These are phyloP conservation scores for Strigamia transsilvanica DNA, from an alignment of 2,888 invertebrate genomes.

Conservation along the genomic window DNA sequence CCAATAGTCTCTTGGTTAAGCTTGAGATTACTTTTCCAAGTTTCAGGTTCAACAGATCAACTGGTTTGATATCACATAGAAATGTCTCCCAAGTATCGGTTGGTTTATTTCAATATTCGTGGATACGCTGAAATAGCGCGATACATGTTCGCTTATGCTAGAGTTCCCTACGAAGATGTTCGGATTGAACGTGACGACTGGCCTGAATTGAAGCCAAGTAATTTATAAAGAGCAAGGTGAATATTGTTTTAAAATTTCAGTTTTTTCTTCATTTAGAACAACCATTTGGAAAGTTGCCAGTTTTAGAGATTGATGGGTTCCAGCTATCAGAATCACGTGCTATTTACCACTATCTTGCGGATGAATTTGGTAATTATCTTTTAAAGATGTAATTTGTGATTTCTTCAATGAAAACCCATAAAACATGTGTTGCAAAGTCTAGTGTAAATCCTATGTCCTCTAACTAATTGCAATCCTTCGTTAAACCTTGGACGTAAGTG, in stretches of 20 bases:
- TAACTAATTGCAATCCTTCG: too few species aligned
- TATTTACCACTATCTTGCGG: too few species aligned
- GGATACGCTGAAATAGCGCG: constrained; percentile 70
- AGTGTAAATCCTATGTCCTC: too few species aligned
- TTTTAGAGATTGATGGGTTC: neutral
- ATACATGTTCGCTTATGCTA: constrained; percentile 70
- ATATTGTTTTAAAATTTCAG: neutral
- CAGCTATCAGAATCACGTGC: neutral
- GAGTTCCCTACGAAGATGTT: constrained; percentile 69
- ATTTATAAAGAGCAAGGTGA: neutral
- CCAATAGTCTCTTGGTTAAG: too few species aligned
- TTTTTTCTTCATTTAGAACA: too few species aligned
- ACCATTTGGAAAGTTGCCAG: neutral
- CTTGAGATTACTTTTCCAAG: too few species aligned
- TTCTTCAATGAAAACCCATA: too few species aligned
- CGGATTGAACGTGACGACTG: constrained; percentile 67
- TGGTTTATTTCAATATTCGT: constrained; percentile 70
- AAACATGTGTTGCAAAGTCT: too few species aligned
- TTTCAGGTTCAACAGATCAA: neutral
- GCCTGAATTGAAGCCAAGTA: constrained; percentile 58
- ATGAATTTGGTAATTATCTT: too few species aligned
- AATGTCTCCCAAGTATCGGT: constrained; percentile 64
- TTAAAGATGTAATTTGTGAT: too few species aligned
- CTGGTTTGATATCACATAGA: neutral
- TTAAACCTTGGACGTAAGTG: too few species aligned